Evolutionary conservation across 2,113 vertebrate genomes (phyloP).

Genomic region (Empidonax alnorum): DNA sequence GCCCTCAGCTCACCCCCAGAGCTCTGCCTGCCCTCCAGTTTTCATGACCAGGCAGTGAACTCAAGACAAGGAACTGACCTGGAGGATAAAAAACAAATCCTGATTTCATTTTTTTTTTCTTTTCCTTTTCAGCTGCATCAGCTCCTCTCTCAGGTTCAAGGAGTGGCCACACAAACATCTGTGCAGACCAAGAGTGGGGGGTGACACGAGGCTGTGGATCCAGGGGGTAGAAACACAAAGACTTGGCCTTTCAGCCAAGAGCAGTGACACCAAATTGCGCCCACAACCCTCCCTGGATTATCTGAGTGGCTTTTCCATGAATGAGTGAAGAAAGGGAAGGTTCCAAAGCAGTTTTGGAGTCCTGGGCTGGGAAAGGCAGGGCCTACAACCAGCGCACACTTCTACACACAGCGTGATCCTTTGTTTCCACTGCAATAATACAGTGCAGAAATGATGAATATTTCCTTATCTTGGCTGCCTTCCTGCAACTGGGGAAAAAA

Average conservation of each 20-base stretch:
- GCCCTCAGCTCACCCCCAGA: background rate
- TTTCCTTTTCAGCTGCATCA: background rate
- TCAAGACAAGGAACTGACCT: background rate
- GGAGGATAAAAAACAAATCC: background rate
- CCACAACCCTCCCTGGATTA: background rate
- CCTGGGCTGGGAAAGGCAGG: background rate
- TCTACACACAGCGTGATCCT: background rate
- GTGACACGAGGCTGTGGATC: background rate
- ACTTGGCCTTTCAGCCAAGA: background rate
- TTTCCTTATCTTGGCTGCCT: conserved; percentile 73
- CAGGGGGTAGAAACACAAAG: background rate
- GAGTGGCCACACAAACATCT: background rate
- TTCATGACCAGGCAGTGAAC: background rate
- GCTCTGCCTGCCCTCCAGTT: background rate
- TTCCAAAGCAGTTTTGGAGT: background rate
- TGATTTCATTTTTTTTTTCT: background rate
- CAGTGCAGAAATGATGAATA: conserved; percentile 61
- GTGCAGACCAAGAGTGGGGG: background rate
- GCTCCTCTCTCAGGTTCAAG: background rate
- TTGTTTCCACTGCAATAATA: conserved; percentile 75
- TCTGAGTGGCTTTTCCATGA: background rate
- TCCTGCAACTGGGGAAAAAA: conserved; percentile 60
- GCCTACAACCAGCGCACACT: background rate
- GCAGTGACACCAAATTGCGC: background rate
- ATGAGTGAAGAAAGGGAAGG: background rate